Evolutionary conservation across 2,113 vertebrate species (phyloP).

Genomic region (Chamaetylas fuelleborni): DNA sequence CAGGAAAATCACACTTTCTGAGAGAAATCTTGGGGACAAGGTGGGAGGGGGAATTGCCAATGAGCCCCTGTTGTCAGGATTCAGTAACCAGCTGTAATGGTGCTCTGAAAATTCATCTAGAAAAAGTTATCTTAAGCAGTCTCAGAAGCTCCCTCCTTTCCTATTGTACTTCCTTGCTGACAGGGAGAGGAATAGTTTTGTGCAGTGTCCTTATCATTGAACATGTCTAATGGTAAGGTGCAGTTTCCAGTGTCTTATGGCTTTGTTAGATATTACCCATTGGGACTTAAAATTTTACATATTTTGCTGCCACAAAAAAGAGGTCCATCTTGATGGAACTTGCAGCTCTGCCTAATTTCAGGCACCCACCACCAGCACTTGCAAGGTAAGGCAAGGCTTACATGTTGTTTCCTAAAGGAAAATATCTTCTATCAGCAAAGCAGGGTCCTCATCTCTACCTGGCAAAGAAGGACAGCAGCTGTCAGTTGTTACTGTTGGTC

Average conservation of each 20-base stretch:
- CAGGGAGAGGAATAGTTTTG: neutral
- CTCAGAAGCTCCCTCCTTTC: neutral
- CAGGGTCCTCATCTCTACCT: neutral
- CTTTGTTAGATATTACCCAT: neutral
- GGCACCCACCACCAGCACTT: neutral
- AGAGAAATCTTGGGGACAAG: neutral
- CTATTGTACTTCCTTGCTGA: rapidly evolving
- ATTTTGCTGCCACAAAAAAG: neutral
- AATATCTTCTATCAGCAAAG: neutral
- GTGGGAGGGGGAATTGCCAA: neutral
- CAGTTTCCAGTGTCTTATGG: neutral
- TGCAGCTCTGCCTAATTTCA: neutral
- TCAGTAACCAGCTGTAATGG: neutral
- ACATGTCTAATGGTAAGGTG: neutral
- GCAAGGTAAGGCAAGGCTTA: neutral
- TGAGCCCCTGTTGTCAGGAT: neutral
- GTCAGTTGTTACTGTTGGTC: neutral
- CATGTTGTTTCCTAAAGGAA: neutral
- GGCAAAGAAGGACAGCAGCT: neutral
- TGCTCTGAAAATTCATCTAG: neutral
- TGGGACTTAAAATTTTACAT: neutral
- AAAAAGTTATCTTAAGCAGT: neutral
- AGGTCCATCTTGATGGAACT: neutral
- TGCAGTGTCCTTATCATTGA: rapidly evolving
- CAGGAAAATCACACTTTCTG: neutral